Base-by-base conservation (phyloP, 2,797 vertebrate genomes). In the Neosalanx taihuensis region DNA sequence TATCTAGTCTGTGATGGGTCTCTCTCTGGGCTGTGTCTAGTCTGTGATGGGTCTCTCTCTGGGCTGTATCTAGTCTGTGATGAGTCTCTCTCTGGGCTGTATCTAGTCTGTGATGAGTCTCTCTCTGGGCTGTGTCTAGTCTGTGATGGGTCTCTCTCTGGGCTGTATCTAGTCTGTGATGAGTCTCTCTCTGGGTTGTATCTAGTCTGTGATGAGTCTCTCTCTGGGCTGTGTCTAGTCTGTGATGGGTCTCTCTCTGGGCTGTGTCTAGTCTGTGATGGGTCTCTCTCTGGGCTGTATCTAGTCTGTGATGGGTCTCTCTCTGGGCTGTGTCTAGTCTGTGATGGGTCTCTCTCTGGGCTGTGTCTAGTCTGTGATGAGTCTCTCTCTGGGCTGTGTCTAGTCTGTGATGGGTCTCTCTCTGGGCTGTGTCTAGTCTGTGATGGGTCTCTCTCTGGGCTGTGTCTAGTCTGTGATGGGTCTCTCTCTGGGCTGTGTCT, bases 141-240 rank as follows among this genome's bases (percentile, higher is more conserved):
- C 37, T 41, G 37, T 41, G 1, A 41, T 10, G 10, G 37, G 37
- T 3, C 37, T 37, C 9, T 33, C 33, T 18, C 30, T 59, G 35
- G 59, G n/a, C n/a, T n/a, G n/a, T n/a, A n/a, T n/a, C n/a, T n/a
- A n/a, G n/a, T n/a, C n/a, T n/a, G n/a, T n/a, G n/a, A n/a, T n/a
- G n/a, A n/a, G n/a, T n/a, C n/a, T 37, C 31, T 17, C 17, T 10
- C 2, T 63, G 94, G 93, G 91, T 94, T 92, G n/a, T n/a, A n/a
- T n/a, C n/a, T n/a, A n/a, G 18, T 57, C 53, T 57, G 10, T 26
- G 0, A 12, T 60, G 29, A 13, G n/a, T 33, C 30, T 33, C 3
- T 33, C 30, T 64, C 10, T 17, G 9, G 30, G 17, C 0, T 10
- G 13, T 3, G 6, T 13, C 15, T 18, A 53, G 7, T 13, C 64